Conservation (phyloP, 1,140 invertebrate genomes). For the Cepaea nemoralis region DNA sequence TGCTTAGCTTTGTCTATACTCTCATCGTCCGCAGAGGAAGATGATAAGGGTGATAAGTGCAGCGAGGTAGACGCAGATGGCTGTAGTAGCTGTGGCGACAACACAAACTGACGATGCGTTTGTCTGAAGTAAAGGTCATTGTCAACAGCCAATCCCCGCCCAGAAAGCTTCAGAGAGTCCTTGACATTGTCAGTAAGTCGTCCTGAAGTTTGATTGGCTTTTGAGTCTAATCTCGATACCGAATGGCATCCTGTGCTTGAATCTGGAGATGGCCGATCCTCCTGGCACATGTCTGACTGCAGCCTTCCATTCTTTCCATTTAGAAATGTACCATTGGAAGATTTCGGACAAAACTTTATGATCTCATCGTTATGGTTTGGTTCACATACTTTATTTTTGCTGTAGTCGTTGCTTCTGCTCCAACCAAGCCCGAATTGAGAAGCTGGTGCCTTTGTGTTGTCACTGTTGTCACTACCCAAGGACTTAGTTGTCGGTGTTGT, state of each 20-base stretch:
- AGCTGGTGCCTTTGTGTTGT: neutral
- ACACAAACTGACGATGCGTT: neutral
- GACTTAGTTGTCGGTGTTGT: constrained; percentile 6
- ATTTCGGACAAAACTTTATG: neutral
- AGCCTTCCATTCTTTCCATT: neutral
- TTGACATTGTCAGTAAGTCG: neutral
- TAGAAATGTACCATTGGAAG: neutral
- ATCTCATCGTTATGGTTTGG: neutral
- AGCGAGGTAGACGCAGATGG: neutral
- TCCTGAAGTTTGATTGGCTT: neutral
- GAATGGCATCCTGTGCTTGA: neutral
- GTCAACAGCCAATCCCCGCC: neutral
- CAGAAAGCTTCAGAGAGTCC: neutral
- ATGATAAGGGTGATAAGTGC: neutral
- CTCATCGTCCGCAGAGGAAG: neutral
- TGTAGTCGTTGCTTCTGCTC: neutral
- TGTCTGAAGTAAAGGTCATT: neutral
- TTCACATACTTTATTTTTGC: neutral
- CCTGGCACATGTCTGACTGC: neutral
- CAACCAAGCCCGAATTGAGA: neutral
- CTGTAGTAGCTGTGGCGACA: neutral
- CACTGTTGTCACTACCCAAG: neutral
- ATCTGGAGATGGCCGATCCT: neutral
- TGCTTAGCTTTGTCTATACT: neutral
- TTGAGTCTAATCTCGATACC: neutral